A percentile compares a stretch with the other conserved stretches of the same genome.
These are phyloP conservation scores for Diphyllodes magnificus DNA, from an alignment of 2,113 vertebrate genomes.

Conservation along the genomic window DNA sequence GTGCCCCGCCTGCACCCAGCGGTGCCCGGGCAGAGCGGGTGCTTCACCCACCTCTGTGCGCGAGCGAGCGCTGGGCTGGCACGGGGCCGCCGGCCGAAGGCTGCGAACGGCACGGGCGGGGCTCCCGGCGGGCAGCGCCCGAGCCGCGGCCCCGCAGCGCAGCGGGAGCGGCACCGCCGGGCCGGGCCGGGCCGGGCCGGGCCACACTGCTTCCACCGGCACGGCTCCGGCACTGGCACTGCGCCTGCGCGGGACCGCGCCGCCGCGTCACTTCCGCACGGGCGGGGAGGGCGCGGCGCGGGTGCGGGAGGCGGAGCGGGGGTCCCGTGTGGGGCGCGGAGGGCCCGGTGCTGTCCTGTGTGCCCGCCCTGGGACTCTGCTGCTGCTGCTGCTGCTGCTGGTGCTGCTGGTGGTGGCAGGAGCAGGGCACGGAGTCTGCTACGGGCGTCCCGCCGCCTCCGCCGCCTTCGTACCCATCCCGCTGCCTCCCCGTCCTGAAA, in stretches of 20 bases:
- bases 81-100: background rate
- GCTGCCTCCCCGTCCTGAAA: fast-evolving
- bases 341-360: too few species aligned
- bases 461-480: fast-evolving
- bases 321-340: too few species aligned
- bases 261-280: background rate
- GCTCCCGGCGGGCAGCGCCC: background rate
- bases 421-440: background rate
- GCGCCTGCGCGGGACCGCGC: background rate
- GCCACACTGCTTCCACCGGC: background rate
- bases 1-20: fast-evolving
- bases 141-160: background rate
- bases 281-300: background rate
- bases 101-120: too few species aligned
- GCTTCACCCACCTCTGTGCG: background rate
- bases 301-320: background rate
- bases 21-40: background rate
- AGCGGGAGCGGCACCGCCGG: background rate
- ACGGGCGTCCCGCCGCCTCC: fast-evolving
- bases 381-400: too few species aligned
- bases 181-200: background rate
- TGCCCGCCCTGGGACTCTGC: too few species aligned
- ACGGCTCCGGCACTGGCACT: background rate
- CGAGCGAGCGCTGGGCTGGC: background rate
- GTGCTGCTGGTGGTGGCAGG: too few species aligned